Evolutionary conservation across 2,888 invertebrate genomes (phyloP), one percentile per base, ranked within the genome.

Genomic region (Hoplodrina blanda): DNA sequence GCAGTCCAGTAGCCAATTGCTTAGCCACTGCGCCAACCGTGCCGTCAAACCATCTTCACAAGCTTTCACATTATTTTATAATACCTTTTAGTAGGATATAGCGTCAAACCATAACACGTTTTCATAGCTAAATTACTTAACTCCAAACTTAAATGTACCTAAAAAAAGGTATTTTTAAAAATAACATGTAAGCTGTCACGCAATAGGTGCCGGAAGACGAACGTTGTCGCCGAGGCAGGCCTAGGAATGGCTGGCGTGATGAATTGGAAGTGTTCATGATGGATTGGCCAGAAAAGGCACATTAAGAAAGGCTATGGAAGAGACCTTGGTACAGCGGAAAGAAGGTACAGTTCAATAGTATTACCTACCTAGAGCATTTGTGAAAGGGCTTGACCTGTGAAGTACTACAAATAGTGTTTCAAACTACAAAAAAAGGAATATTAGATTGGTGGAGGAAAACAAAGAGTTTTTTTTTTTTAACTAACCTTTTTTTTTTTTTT

Each of bases 101-200:
- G 25, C 25, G 25, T 25, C 25, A 2, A 25, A 37, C 37, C 8
- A 37, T 54, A 46, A 76, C 30, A 44, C 62, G 41, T 46, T 77
- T 76, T 65, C 44, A 30, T 50, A 20, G 33, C 52, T 54, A 46
- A 60, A 66, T 61, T 60, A 74, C 13, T 65, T 54, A 49, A 19
- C 17, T 20, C 10, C 13, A 10, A 41, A 11, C 19, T 53, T 25
- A 0, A 19, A 37, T 65, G 7, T 33, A 7, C 33, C 20, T 20
- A 17, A 20, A 33, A n/a, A 2, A 15, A 44, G 10, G 50, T 44
- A 20, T 11, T 41, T 41, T 33, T 25, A 5, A 10, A 37, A 50
- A 20, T 8, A 62, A 46, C 7, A 33, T n/a, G 1, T 6, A 15
- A 13, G 55, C 19, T 49, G 4, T 56, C 25, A 49, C 10, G 4